These are phyloP conservation scores for Myotis yumanensis DNA, from an alignment of 2,113 vertebrate species.

Conservation along the genomic window DNA sequence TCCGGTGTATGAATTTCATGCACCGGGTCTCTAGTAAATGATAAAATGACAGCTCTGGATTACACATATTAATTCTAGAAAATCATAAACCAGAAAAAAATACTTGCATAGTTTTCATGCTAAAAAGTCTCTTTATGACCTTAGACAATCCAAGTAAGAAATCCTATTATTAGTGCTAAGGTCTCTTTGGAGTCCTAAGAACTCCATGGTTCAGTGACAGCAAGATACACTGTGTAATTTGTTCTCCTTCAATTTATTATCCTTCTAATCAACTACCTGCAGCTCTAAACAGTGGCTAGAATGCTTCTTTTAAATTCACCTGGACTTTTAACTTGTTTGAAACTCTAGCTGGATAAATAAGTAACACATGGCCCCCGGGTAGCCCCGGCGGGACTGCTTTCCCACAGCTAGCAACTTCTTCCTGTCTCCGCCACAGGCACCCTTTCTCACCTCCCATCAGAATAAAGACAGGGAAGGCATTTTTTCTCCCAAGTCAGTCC, in stretches of 20 bases:
- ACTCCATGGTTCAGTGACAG: not conserved
- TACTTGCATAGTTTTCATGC: not conserved
- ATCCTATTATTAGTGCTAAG: not conserved
- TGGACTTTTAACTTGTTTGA: not conserved
- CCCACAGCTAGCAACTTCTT: not conserved
- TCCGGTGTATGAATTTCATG: too few relatives aligned
- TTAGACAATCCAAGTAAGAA: slow-evolving; percentile 30
- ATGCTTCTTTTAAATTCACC: not conserved
- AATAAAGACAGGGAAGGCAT: not conserved
- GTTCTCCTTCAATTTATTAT: not conserved
- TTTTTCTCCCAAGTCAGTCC: not conserved
- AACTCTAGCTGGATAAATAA: not conserved
- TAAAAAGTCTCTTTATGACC: not conserved
- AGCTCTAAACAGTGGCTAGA: not conserved
- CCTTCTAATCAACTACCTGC: not conserved
- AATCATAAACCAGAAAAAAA: not conserved
- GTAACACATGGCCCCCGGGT: not conserved
- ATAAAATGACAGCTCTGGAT: not conserved
- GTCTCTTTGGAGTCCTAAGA: not conserved
- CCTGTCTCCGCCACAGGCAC: slow-evolving; percentile 1
- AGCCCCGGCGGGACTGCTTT: not conserved
- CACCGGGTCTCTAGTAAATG: not conserved
- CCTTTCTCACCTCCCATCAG: not conserved
- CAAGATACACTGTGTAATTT: not conserved
- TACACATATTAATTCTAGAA: not conserved